These are phyloP conservation scores for Eriocheir sinensis DNA, from an alignment of 1,140 invertebrate species.

Conservation along the genomic window DNA sequence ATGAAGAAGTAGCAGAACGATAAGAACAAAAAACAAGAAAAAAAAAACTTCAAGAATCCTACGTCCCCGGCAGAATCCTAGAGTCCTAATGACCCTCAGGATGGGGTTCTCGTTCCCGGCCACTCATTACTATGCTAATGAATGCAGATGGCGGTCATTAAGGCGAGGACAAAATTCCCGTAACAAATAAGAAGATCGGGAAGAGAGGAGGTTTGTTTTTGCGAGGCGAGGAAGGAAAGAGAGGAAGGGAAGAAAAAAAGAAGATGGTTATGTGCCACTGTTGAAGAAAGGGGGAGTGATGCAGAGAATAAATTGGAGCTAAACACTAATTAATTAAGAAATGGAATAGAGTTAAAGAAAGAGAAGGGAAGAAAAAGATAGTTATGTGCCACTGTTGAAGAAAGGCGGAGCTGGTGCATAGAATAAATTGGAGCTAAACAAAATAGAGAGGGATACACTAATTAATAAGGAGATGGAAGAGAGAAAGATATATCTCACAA, in stretches of 20 bases:
- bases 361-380: no score
- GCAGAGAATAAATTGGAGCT: no score
- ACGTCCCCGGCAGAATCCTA: not conserved
- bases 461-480: not conserved
- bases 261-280: no score
- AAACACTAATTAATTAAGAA: no score
- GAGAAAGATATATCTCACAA: not conserved
- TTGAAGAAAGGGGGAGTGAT: no score
- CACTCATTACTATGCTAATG: slow-evolving; percentile 3
- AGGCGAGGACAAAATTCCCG: not conserved
- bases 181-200: not conserved
- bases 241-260: no score
- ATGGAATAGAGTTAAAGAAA: no score
- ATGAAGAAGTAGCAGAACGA: not conserved
- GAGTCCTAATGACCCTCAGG: not conserved
- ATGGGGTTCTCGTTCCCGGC: not conserved
- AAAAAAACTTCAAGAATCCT: not conserved
- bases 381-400: no score
- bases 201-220: not conserved
- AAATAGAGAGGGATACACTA: no score
- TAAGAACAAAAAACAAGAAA: not conserved
- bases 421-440: no score
- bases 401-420: no score
- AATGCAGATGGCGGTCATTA: slow-evolving; percentile 24
- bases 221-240: not conserved